These are phyloP conservation scores for Epinotia brunnichana DNA, from an alignment of 2,888 invertebrate species.

Conservation along the genomic window DNA sequence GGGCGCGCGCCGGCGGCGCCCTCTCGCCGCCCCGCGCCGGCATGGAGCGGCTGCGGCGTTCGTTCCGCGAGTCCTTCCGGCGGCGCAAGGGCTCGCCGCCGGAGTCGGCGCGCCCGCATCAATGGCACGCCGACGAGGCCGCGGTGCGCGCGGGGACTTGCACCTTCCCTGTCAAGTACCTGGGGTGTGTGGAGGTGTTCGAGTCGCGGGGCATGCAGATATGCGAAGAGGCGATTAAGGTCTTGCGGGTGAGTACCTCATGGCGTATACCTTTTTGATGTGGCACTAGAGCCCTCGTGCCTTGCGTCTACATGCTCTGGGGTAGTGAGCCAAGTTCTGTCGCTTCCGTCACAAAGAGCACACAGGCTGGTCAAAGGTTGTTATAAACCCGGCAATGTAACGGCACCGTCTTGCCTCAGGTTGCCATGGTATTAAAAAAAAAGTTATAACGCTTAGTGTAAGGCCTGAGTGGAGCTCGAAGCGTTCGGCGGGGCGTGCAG, in stretches of 20 bases:
- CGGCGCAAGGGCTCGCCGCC: conserved; percentile 93
- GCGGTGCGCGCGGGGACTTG: conserved; percentile 98
- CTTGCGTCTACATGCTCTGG: background rate
- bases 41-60: conserved; percentile 95
- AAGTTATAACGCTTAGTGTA: no score
- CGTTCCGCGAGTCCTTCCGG: conserved; percentile 97
- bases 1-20: conserved; percentile 77
- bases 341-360: background rate
- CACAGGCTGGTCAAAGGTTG: background rate
- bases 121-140: conserved; percentile 99
- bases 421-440: no score
- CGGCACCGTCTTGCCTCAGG: background rate
- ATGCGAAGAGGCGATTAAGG: conserved; percentile 99
- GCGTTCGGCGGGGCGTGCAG: no score
- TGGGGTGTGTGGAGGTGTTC: conserved; percentile 99
- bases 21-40: conserved; percentile 81
- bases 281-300: background rate
- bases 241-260: conserved; percentile 91
- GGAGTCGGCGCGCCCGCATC: conserved; percentile 97
- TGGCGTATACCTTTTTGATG: background rate
- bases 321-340: background rate
- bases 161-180: conserved; percentile 98
- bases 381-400: background rate
- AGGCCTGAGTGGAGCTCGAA: no score
- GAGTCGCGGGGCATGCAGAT: conserved; percentile 99